Percentiles rank a stretch among this genome's conserved stretches.
These are phyloP conservation scores for Naja naja DNA, from an alignment of 2,113 vertebrate species.

Conservation along the genomic window DNA sequence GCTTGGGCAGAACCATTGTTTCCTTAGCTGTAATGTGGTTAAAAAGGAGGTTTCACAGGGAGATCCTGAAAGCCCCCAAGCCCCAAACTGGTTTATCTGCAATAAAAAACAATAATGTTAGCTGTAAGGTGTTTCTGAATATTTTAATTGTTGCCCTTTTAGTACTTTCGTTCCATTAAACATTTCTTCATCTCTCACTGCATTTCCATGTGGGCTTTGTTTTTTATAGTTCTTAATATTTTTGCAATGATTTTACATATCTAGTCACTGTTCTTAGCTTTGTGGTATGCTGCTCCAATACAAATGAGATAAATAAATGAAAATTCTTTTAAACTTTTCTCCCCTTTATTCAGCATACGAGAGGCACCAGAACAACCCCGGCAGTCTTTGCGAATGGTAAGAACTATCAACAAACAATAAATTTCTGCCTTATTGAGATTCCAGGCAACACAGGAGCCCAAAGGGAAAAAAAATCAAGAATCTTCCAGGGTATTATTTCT, in stretches of 20 bases:
- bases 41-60: neutral
- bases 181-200: neutral
- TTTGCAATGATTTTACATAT: neutral
- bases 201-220: no score
- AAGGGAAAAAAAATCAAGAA: neutral
- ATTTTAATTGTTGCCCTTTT: neutral
- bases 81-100: neutral
- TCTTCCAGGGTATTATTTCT: neutral
- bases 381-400: neutral
- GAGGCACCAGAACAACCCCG: neutral
- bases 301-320: neutral
- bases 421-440: neutral
- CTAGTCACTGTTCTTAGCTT: neutral
- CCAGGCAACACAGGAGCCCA: neutral
- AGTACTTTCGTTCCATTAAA: neutral
- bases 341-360: conserved; percentile 2
- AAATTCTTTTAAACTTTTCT: neutral
- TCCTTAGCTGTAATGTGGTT: neutral
- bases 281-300: neutral
- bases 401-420: neutral
- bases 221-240: neutral
- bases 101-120: neutral
- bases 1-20: neutral
- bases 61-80: neutral
- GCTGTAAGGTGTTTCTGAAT: neutral